Evolutionary conservation across 2,797 vertebrate genomes (phyloP).

Genomic region (Hydrocynus forskahlii): DNA sequence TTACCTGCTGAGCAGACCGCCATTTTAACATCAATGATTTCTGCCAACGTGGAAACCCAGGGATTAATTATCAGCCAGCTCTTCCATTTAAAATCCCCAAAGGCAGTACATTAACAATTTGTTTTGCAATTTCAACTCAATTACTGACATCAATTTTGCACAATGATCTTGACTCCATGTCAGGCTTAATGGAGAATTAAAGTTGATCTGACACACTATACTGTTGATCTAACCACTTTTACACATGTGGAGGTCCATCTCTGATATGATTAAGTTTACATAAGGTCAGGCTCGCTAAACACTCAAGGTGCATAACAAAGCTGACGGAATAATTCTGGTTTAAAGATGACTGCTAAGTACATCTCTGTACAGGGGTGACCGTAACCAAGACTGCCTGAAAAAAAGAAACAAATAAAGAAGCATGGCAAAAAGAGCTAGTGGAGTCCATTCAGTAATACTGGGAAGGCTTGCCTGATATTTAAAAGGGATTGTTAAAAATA

Average conservation of each 20-base stretch:
- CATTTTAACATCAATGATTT: conserved; percentile 3
- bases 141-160: conserved; percentile 4
- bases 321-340: not conserved
- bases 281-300: not conserved
- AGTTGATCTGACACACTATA: not conserved
- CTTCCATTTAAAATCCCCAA: conserved; percentile 1
- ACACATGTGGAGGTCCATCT: not conserved
- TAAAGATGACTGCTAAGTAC: not conserved
- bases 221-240: not conserved
- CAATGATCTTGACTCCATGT: not conserved
- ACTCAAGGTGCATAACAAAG: not conserved
- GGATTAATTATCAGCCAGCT: conserved; percentile 1
- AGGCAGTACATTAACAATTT: conserved; percentile 1
- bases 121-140: conserved; percentile 31
- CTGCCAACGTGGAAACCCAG: not conserved
- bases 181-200: not conserved
- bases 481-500: too few relatives aligned
- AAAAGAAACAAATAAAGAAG: too few relatives aligned
- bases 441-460: too few relatives aligned
- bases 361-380: too few relatives aligned
- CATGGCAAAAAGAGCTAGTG: too few relatives aligned
- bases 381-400: too few relatives aligned
- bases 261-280: not conserved
- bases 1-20: not conserved
- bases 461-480: too few relatives aligned